These are phyloP conservation scores for Drosophila neonasuta DNA, from an alignment of 2,888 invertebrate genomes.

Conservation along the genomic window DNA sequence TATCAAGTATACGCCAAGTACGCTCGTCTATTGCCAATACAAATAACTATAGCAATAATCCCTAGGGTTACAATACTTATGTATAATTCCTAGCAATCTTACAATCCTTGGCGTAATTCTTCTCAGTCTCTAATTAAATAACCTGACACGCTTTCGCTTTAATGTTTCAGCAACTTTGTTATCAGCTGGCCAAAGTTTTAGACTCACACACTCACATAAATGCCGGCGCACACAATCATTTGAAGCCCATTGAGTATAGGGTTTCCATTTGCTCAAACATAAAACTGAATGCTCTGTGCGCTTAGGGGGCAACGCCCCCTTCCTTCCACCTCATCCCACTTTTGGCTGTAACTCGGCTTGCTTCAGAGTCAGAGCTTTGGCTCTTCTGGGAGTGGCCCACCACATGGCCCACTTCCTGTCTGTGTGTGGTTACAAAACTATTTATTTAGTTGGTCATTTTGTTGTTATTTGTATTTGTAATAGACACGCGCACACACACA, in stretches of 20 bases:
- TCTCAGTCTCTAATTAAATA: slow-evolving; percentile 34
- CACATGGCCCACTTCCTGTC: slow-evolving; percentile 50
- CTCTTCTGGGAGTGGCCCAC: slow-evolving; percentile 16
- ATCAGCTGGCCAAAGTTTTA: slow-evolving; percentile 39
- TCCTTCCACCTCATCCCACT: background rate
- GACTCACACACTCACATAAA: slow-evolving; percentile 1
- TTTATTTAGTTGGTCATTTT: slow-evolving; percentile 77
- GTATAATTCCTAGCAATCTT: background rate
- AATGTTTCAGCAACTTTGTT: slow-evolving; percentile 41
- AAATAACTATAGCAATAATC: background rate
- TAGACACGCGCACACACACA: slow-evolving; percentile 59
- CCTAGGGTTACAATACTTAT: background rate
- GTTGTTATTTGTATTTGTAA: slow-evolving; percentile 75
- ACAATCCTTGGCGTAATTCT: slow-evolving; percentile 8
- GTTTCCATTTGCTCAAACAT: slow-evolving; percentile 50
- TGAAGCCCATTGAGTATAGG: slow-evolving; percentile 48
- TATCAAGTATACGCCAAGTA: background rate
- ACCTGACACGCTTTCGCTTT: slow-evolving; percentile 19
- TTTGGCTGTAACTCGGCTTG: background rate
- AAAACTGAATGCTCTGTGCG: slow-evolving; percentile 31
- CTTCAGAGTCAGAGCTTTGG: background rate
- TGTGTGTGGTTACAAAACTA: slow-evolving; percentile 71
- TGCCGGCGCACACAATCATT: slow-evolving; percentile 8
- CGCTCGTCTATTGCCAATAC: background rate
- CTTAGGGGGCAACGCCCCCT: slow-evolving; percentile 8